Evolutionary conservation across 1,140 invertebrate genomes (phyloP).

Genomic region (Ceratina japonica): DNA sequence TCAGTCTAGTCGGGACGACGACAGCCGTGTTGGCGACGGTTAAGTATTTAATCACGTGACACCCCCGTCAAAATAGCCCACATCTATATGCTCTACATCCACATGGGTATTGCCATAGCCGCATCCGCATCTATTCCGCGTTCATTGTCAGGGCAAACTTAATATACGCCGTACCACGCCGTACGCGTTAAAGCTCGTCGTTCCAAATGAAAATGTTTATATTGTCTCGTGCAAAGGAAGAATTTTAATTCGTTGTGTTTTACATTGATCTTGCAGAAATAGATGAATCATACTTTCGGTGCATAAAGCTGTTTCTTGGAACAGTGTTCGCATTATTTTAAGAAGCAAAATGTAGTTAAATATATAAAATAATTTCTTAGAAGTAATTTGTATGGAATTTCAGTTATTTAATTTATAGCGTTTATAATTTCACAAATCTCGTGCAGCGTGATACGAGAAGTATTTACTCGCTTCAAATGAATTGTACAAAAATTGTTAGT

Average conservation of each 20-base stretch:
- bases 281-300: too few relatives aligned
- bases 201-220: neutral
- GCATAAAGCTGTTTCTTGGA: neutral
- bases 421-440: neutral
- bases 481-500: neutral
- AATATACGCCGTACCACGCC: neutral
- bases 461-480: neutral
- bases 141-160: conserved; percentile 31
- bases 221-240: neutral
- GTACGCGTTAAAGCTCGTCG: neutral
- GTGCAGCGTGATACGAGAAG: neutral
- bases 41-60: conserved; percentile 81
- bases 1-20: conserved; percentile 47
- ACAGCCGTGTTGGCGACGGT: conserved; percentile 52
- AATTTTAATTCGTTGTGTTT: neutral
- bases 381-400: neutral
- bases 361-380: neutral
- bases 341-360: neutral
- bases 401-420: neutral
- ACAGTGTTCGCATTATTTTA: conserved; percentile 10
- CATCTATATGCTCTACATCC: conserved; percentile 75
- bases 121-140: neutral
- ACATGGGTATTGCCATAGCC: conserved; percentile 3
- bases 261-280: neutral
- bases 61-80: conserved; percentile 88